Evolutionary conservation across 2,888 invertebrate species (phyloP).

Genomic region (Nomada fabriciana): DNA sequence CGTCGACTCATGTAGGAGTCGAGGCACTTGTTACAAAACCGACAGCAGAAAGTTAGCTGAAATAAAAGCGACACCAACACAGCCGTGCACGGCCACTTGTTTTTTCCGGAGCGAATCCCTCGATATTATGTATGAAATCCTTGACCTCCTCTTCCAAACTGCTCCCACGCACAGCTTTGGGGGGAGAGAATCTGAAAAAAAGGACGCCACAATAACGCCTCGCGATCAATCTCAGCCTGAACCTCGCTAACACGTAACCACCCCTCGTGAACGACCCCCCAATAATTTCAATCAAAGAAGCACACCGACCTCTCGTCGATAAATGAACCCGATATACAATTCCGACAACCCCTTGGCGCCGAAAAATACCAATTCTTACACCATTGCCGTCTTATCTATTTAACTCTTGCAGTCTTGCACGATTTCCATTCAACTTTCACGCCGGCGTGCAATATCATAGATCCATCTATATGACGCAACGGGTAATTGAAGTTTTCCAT

Average conservation of each 20-base stretch:
- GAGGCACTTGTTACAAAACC: constrained; percentile 8
- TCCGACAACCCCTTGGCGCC: no score
- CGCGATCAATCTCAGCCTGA: constrained; percentile 5
- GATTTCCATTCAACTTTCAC: background rate
- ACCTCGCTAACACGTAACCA: background rate
- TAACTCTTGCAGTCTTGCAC: no score
- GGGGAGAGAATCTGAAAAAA: constrained; percentile 7
- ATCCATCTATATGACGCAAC: background rate
- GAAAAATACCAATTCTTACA: no score
- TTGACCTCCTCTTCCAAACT: constrained; percentile 31
- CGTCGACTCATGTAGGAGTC: background rate
- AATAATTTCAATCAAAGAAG: background rate
- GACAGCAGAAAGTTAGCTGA: constrained; percentile 1
- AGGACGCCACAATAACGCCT: constrained; percentile 8
- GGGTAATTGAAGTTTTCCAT: background rate
- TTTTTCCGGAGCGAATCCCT: constrained; percentile 23
- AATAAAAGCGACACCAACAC: constrained; percentile 4
- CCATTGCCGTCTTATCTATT: no score
- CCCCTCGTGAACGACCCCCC: background rate
- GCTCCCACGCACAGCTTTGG: constrained; percentile 28
- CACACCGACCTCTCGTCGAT: background rate
- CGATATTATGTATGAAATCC: constrained; percentile 40
- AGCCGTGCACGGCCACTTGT: constrained; percentile 21
- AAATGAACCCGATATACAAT: no score
- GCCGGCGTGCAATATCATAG: background rate